Evolutionary conservation across 2,113 vertebrate genomes (phyloP), one percentile per base, ranked within the genome.

Genomic region (Arothron firmamentum): DNA sequence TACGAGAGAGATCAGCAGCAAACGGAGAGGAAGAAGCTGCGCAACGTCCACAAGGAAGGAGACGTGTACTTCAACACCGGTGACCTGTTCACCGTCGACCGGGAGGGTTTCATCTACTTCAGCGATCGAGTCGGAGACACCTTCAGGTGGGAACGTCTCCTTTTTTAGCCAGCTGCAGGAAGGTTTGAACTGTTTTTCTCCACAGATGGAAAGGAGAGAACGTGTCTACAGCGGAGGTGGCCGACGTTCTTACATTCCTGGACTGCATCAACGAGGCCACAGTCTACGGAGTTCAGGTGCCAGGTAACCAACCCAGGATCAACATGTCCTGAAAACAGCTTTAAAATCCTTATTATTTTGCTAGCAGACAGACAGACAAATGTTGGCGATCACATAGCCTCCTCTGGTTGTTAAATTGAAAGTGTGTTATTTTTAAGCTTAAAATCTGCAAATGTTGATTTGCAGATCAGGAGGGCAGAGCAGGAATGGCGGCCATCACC

Each of bases 201-300:
- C 1, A 16, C 75, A 96, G 94, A 38, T 96, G 93, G 93, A 95
- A 95, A 89, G 93, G 93, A 46, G 94, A 96, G 80, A 95, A 95
- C 0, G 92, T 96, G 61, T 90, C 94, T 17, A 94, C 93, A 18
- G 92, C 84, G 0, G 94, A 97, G 72, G 94, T 95, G 17, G 87
- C 92, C 3, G 85, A 87, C 8, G 60, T 87, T 6, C 8, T 97
- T 1, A 66, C 19, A 0, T 38, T 4, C n/a, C 2, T 88, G 47
- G 69, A 87, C 42, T 92, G 91, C 70, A 70, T 96, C 51, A 65
- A 90, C 56, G 91, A 94, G 72, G 92, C 90, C 58, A 94, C 90
- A 0, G 91, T 95, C 41, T 95, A 95, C 0, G 94, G 94, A 0
- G 92, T 97, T 15, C 0, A 85, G 0, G 92, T 96, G 34, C 90